These are phyloP conservation scores for Catharus minimus DNA, from an alignment of 2,113 vertebrate species.

Conservation along the genomic window DNA sequence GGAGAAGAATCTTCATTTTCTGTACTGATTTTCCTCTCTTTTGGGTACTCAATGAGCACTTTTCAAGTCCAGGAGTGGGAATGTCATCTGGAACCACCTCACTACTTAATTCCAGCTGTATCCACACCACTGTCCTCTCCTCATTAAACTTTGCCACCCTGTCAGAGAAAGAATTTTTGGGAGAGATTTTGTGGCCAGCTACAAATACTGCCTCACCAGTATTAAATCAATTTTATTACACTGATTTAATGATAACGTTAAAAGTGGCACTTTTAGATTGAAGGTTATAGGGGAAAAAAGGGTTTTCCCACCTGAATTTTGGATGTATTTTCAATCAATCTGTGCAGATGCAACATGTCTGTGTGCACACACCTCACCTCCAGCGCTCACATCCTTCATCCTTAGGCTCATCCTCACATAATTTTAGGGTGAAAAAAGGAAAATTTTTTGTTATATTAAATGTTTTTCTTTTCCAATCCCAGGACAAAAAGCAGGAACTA, in stretches of 20 bases:
- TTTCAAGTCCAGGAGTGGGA: neutral
- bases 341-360: fast-evolving
- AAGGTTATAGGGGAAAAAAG: neutral
- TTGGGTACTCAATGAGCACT: fast-evolving
- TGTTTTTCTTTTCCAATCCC: neutral
- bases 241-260: neutral
- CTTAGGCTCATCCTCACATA: neutral
- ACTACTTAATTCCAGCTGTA: neutral
- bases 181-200: neutral
- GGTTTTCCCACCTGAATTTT: neutral
- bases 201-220: neutral
- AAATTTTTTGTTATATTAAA: fast-evolving
- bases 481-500: neutral
- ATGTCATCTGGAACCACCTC: neutral
- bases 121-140: neutral
- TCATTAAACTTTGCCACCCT: neutral
- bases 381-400: fast-evolving
- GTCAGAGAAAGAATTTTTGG: neutral
- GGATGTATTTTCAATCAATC: neutral
- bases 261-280: neutral
- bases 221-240: neutral
- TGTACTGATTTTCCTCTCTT: neutral
- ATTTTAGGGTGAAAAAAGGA: fast-evolving
- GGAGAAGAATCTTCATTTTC: neutral
- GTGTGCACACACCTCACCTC: fast-evolving